Base-by-base conservation (phyloP, 2,113 vertebrate species). In the Chinchilla lanigera region DNA sequence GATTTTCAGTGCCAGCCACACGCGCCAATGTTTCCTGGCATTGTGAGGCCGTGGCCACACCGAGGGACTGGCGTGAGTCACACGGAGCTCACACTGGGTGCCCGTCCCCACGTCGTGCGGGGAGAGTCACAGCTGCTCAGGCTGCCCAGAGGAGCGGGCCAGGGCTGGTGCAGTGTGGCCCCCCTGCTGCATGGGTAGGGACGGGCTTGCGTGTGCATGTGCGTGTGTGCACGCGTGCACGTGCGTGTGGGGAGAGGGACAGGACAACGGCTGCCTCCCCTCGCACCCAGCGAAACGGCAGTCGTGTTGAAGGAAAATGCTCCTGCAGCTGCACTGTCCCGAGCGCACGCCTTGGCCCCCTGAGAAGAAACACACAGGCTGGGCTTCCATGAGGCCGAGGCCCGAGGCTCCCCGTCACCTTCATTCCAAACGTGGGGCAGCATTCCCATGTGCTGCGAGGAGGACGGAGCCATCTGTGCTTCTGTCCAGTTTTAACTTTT, bases 121-220 rank as follows among this genome's bases (percentile, higher is more conserved):
- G 5, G 26, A 1, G 1, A 0, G 47, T 47, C 20, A 16, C 17
- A 22, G n/a, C 17, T 0, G 2, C 0, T 19, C 54, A 8, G 0
- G 14, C 12, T 26, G 35, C 61, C 54, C 35, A 9, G 19, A 12
- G 56, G 16, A n/a, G 78, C 1, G 3, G 54, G 4, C 16, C 28
- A 7, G 41, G 84, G 33, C 61, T 6, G 33, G 10, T 61, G 35
- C 30, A 11, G 11, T 1, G 13, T 22, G 41, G 50, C 50, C 47
- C 52, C 47, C 67, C 35, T 35, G 7, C 26, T 7, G 24, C 80
- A 13, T 9, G 16, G 28, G 20, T 6, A 22, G 28, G 9, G 22
- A 54, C 52, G 44, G 58, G 58, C 60, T 5, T 33, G 33, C 38
- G 5, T 56, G 61, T 22, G 24, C 7, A 9, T 50, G 47, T 9